Evolutionary conservation across 1,140 invertebrate genomes (phyloP), one percentile per base, ranked within the genome.

Genomic region (Hydropsyche tenuis): DNA sequence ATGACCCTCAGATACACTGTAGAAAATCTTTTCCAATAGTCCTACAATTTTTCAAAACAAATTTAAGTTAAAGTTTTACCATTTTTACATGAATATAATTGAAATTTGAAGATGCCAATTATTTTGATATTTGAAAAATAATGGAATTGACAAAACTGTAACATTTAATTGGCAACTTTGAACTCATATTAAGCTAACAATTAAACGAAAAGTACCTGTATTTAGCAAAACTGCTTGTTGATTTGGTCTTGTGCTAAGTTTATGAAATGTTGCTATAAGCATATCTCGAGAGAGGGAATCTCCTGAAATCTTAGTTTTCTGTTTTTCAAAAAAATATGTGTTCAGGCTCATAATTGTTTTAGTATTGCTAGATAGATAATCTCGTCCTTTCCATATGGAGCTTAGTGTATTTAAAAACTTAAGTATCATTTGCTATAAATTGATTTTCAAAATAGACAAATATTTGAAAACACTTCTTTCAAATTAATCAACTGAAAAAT

Each of bases 321-420:
- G 66, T 71, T 75, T 75, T 51, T 73, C 62, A 73, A 73, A 72
- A 45, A 75, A 77, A 46, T 73, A 72, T 11, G 43, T 73, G 14
- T 71, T 56, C 1, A 77, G 53, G 71, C 68, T 60, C 0, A 46
- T 37, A 9, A 75, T 43, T 9, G 51, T 66, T 42, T 48, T 77
- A 16, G 56, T 30, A 69, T 75, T 77, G n/a, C 25, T 73, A 9
- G 76, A 73, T 14, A 77, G 45, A 62, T 77, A 77, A 69, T 77
- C 76, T 72, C 76, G 51, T 14, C 76, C 76, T 69, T 75, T 77
- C 72, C 72, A 75, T 46, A 75, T 75, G 3, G 76, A 77, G 42
- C 66, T 48, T 20, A 77, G 66, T n/a, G 76, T 75, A 42, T 77
- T 77, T 66, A 77, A 56, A 75, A 75, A 77, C 23, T 77, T 77